These are phyloP conservation scores for Rhinoraja longicauda DNA, from an alignment of 2,797 vertebrate species.

Conservation along the genomic window DNA sequence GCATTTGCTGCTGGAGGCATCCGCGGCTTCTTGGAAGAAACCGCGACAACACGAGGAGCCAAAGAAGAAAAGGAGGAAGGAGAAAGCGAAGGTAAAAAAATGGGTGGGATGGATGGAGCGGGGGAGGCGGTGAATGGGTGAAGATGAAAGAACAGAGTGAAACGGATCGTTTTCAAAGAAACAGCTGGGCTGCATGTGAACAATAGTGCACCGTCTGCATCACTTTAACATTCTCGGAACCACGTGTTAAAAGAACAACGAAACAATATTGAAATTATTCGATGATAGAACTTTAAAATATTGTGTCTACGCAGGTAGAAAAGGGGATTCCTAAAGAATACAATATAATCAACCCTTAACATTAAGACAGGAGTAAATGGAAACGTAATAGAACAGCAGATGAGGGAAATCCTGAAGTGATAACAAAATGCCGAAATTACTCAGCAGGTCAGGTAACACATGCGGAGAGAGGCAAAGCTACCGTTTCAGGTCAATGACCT, in stretches of 20 bases:
- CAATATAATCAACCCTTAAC: not conserved
- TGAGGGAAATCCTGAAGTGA: no score
- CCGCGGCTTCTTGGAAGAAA: not conserved
- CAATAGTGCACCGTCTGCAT: not conserved
- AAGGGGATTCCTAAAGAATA: no score
- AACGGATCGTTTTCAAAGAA: not conserved
- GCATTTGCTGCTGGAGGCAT: not conserved
- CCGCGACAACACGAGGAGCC: slow-evolving; percentile 9
- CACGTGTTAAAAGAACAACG: not conserved
- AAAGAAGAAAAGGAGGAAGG: slow-evolving; percentile 32
- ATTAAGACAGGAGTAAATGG: no score
- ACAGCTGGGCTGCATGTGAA: not conserved
- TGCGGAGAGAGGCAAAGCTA: no score
- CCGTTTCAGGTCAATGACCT: no score
- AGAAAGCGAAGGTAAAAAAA: not conserved
- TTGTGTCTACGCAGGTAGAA: not conserved
- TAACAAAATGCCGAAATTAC: no score
- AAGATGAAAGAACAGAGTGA: no score
- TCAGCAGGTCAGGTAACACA: no score
- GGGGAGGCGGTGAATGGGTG: not conserved
- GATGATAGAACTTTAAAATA: not conserved
- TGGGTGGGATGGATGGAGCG: not conserved
- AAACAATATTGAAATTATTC: no score
- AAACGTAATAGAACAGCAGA: no score
- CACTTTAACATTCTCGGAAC: not conserved